Percentiles rank a stretch among this genome's conserved stretches.
Evolutionary conservation across 2,113 vertebrate species (phyloP).

Genomic region (Dolichotis patagonum): DNA sequence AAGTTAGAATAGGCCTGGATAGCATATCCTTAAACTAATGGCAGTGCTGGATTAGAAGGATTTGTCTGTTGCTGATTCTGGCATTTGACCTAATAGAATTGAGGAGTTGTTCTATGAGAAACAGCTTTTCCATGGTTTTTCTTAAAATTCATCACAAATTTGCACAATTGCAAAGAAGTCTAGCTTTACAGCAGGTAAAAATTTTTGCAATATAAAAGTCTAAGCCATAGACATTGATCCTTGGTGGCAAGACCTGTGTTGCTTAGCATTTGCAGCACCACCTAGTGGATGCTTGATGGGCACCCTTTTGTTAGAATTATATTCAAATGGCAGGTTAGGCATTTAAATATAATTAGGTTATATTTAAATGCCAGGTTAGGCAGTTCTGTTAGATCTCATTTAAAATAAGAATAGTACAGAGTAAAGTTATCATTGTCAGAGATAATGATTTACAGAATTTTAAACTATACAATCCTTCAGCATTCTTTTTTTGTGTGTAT

Average conservation of each 20-base stretch:
- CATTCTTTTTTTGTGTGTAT: constrained; percentile 14
- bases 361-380: background rate
- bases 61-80: background rate
- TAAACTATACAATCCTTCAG: background rate
- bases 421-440: background rate
- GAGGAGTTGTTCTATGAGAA: background rate
- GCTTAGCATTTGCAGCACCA: constrained; percentile 70
- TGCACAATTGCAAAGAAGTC: background rate
- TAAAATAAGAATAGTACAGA: background rate
- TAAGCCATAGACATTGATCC: background rate
- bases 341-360: no score
- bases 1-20: background rate
- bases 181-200: background rate
- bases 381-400: background rate
- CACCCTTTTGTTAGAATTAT: background rate
- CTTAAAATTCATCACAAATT: background rate
- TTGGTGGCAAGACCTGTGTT: background rate
- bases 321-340: background rate
- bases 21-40: background rate
- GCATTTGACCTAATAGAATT: background rate
- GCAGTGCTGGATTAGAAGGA: background rate
- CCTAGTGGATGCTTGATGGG: constrained; percentile 67
- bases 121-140: background rate
- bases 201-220: background rate
- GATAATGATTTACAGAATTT: background rate